Percentiles rank a stretch among this genome's conserved stretches.
These are phyloP conservation scores for Eulemur rubriventer DNA, from an alignment of 2,797 vertebrate species.

Conservation along the genomic window DNA sequence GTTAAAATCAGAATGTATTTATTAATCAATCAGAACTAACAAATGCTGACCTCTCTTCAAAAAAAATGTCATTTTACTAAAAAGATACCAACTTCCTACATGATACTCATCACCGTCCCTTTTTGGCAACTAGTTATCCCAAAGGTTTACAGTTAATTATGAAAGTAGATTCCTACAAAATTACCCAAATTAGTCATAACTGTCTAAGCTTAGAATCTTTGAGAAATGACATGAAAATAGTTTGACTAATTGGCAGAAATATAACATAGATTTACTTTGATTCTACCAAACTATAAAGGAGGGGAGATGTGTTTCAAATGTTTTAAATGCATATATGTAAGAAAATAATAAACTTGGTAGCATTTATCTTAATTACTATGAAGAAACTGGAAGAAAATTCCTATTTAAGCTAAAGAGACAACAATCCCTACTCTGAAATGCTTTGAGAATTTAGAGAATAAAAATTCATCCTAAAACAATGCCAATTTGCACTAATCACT, in stretches of 20 bases:
- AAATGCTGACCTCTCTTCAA: neutral
- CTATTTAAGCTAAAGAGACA: neutral
- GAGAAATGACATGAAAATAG: slow-evolving; percentile 22
- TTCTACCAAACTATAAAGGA: neutral
- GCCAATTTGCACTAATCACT: neutral
- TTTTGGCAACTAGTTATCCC: neutral
- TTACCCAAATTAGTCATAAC: neutral
- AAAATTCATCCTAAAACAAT: slow-evolving; percentile 3
- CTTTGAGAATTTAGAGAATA: slow-evolving; percentile 12
- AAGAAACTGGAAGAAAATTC: neutral
- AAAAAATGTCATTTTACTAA: slow-evolving; percentile 28
- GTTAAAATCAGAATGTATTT: slow-evolving; percentile 26
- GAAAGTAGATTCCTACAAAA: neutral
- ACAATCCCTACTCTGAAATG: neutral
- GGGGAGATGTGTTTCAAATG: neutral
- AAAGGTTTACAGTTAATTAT: neutral
- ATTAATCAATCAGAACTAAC: neutral
- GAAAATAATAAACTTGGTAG: slow-evolving; percentile 13
- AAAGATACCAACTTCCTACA: slow-evolving; percentile 17
- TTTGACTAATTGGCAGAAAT: neutral
- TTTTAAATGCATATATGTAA: neutral
- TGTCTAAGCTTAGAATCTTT: neutral
- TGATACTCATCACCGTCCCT: neutral
- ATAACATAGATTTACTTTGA: neutral
- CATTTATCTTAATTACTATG: neutral